Evolutionary conservation across 1,140 invertebrate species (phyloP), one percentile per base, ranked within the genome.

Genomic region (Saccostrea glomerata): DNA sequence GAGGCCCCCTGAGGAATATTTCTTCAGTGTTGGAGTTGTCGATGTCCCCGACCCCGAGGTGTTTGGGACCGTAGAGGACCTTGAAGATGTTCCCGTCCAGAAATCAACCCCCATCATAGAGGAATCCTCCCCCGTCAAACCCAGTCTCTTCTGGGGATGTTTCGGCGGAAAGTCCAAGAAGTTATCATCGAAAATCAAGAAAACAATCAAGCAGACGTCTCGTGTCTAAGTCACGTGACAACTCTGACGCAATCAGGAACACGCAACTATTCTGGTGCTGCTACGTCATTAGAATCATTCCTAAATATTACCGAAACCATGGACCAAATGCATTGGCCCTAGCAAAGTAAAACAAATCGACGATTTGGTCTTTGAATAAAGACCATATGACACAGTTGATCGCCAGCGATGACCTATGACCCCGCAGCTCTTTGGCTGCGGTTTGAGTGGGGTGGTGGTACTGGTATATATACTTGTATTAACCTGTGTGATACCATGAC

Each of bases 111-210:
- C 63, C 7, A 40, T 63, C 82, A 87, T 36, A 30, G 56, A 83
- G n/a, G 82, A 87, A 47, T 77, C 63, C 30, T 30, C 54, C 5
- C 55, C 58, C 23, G 30, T 70, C 56, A 87, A 87, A 40, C 66
- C 73, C 15, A 83, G 86, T 36, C 56, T 87, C 20, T 87, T 87
- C 58, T 87, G 82, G n/a, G 86, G 86, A 23, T 87, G 86, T 58
- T 87, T 87, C 11, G 86, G 86, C 30, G 86, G 77, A 30, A 82
- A 83, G 9, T 87, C 86, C 6, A 87, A 87, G 82, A 83, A 83
- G 17, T 47, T 85, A 9, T 85, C 84, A 13, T 56, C 47, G 20
- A 85, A 85, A 36, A 56, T 85, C 13, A 84, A 56, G 54, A 84
- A 84, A 54, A 55, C 82, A 55, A 55, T 84, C n/a, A 84, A 84